phyloP scores from a whole-genome alignment of 2,888 invertebrate species.

The Vesta saturnalis region DNA sequence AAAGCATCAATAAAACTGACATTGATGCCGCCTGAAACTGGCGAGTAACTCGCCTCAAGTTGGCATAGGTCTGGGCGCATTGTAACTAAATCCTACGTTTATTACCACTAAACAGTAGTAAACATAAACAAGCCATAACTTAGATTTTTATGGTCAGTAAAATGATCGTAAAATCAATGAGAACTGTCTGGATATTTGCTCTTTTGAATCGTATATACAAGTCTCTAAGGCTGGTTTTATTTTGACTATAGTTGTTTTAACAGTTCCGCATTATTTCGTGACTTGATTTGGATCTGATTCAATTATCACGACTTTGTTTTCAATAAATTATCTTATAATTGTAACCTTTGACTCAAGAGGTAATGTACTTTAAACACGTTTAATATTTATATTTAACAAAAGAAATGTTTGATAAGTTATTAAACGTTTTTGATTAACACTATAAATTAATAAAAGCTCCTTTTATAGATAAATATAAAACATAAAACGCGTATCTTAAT shows the following conservation, averaged over 20 bases:
- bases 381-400: background rate
- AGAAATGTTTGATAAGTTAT: background rate
- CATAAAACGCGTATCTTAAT: background rate
- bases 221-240: slow-evolving; percentile 46
- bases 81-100: slow-evolving; percentile 59
- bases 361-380: slow-evolving; percentile 19
- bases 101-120: slow-evolving; percentile 62
- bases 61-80: slow-evolving; percentile 58
- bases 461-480: background rate
- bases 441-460: background rate
- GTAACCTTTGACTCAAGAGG: slow-evolving; percentile 42
- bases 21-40: slow-evolving; percentile 56
- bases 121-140: slow-evolving; percentile 64
- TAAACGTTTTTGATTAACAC: background rate
- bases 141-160: slow-evolving; percentile 62
- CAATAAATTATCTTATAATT: slow-evolving; percentile 46
- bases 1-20: slow-evolving; percentile 61
- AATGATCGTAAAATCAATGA: slow-evolving; percentile 63
- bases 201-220: slow-evolving; percentile 35
- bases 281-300: slow-evolving; percentile 56
- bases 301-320: slow-evolving; percentile 56
- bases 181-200: slow-evolving; percentile 47
- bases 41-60: slow-evolving; percentile 54
- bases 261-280: slow-evolving; percentile 55
- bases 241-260: slow-evolving; percentile 40